A percentile compares a stretch with the other conserved stretches of the same genome.
phyloP scores from a whole-genome alignment of 1,140 invertebrate species.

The Nomia melanderi region DNA sequence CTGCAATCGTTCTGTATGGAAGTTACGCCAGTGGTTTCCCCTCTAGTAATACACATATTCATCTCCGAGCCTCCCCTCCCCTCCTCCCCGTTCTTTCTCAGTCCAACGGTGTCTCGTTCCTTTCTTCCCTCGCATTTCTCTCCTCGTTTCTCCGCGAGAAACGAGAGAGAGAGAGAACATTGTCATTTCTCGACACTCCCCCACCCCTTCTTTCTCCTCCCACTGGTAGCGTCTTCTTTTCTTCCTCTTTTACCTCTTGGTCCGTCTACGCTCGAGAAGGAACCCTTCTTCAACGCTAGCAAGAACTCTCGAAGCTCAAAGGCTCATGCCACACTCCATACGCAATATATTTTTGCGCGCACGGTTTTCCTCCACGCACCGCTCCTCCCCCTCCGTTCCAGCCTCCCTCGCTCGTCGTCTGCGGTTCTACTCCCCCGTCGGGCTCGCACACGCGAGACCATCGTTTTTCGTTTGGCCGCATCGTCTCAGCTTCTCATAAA shows the following conservation, averaged over 20 bases:
- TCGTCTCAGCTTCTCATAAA: background rate
- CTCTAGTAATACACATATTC: conserved; percentile 19
- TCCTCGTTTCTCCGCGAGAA: background rate
- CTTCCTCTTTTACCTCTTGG: conserved; percentile 19
- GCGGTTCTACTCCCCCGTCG: background rate
- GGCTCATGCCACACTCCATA: conserved; percentile 12
- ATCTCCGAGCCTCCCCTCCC: conserved; percentile 20
- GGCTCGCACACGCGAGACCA: background rate
- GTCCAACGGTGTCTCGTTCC: conserved; percentile 29
- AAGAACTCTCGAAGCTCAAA: conserved; percentile 33
- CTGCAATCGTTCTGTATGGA: conserved; percentile 30
- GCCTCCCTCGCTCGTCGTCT: no score
- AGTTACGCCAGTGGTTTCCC: conserved; percentile 53
- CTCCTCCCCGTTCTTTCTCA: background rate
- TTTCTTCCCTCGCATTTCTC: conserved; percentile 33
- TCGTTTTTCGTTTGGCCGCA: background rate
- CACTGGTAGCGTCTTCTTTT: no score
- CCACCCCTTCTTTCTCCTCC: background rate
- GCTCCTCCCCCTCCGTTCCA: background rate
- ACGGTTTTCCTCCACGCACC: background rate
- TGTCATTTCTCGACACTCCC: conserved; percentile 17
- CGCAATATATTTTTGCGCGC: conserved; percentile 13
- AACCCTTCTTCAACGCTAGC: conserved; percentile 17
- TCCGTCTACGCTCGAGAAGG: conserved; percentile 27
- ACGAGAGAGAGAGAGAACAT: background rate